Evolutionary conservation across 2,888 invertebrate genomes (phyloP), one percentile per base, ranked within the genome.

Genomic region (Hololepta plana): DNA sequence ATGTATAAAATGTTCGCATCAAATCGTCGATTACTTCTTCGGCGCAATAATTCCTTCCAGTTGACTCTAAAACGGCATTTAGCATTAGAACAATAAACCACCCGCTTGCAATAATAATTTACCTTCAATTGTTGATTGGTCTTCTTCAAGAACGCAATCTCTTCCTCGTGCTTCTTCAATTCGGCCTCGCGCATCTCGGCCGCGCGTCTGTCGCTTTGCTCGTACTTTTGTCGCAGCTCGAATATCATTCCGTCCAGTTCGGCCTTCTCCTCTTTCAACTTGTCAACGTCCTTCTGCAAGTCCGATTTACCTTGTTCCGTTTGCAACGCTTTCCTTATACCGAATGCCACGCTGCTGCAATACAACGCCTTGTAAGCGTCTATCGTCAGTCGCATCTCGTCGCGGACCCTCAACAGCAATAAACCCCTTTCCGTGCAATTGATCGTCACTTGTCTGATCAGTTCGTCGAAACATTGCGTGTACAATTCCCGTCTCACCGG

Each of bases 281-380:
- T 63, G 24, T 75, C 72, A 1, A 84, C 77, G 47, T 72, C 67
- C 26, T 72, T 70, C 45, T 79, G 68, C 17, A 81, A 57, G 49
- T 81, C 76, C 32, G 79, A 76, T 49, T 88, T 88, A 14, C 38
- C 24, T 60, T 85, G 81, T 47, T 88, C 87, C 1, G 85, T 77
- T 67, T 87, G 84, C 29, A 96, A 58, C n/a, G 95, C 90, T 60
- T 98, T 96, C 34, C 95, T 69, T 74, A 96, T 88, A 13, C 93
- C 95, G 50, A 93, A 98, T 1, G 95, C 93, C 26, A 95, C 85
- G 28, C 93, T 90, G 53, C 93, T 93, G 52, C 95, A 95, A 47
- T 95, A 93, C 2, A 98, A 62, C 0, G 90, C 87, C 3, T 21
- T 7, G 49, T 91, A 96, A 1, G 95, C 91, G 43, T 90, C 82